A percentile compares a stretch with the other conserved stretches of the same genome.
Conservation (phyloP, 2,113 vertebrate genomes). For the Cinclus cinclus region DNA sequence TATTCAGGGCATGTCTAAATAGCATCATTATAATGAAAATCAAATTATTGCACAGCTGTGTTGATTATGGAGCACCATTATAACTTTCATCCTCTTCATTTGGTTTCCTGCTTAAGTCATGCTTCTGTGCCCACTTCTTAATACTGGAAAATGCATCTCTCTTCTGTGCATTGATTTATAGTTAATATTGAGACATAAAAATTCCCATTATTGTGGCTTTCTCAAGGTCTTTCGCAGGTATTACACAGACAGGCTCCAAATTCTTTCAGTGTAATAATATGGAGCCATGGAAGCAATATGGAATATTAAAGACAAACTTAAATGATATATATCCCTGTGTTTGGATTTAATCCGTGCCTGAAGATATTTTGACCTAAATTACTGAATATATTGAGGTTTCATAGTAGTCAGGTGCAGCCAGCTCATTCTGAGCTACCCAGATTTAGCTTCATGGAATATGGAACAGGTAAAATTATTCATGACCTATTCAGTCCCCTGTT, state of each 20-base stretch:
- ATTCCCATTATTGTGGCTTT: slow-evolving; percentile 43
- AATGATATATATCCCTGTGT: slow-evolving; percentile 50
- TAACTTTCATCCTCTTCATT: slow-evolving; percentile 48
- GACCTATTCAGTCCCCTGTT: not conserved
- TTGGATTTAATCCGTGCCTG: slow-evolving; percentile 69
- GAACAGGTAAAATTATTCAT: slow-evolving; percentile 72
- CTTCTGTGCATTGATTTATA: not conserved
- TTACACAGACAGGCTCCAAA: slow-evolving; percentile 9
- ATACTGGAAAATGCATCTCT: slow-evolving; percentile 5
- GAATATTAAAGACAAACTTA: slow-evolving; percentile 71
- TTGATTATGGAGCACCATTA: slow-evolving; percentile 70
- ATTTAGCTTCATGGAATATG: slow-evolving; percentile 67
- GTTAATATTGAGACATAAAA: slow-evolving; percentile 37
- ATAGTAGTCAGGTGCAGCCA: not conserved
- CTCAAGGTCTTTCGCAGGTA: slow-evolving; percentile 59
- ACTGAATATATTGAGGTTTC: slow-evolving; percentile 63
- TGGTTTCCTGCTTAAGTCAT: slow-evolving; percentile 54
- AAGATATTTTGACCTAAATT: slow-evolving; percentile 70
- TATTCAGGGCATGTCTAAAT: slow-evolving; percentile 52
- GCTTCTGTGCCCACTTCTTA: slow-evolving; percentile 24
- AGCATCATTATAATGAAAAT: slow-evolving; percentile 67
- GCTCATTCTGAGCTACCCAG: slow-evolving; percentile 44
- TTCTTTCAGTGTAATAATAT: slow-evolving; percentile 45
- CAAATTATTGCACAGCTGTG: slow-evolving; percentile 69
- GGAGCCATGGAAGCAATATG: not conserved